Evolutionary conservation across 2,113 vertebrate species (phyloP).

Genomic region (Ptilonorhynchus violaceus): DNA sequence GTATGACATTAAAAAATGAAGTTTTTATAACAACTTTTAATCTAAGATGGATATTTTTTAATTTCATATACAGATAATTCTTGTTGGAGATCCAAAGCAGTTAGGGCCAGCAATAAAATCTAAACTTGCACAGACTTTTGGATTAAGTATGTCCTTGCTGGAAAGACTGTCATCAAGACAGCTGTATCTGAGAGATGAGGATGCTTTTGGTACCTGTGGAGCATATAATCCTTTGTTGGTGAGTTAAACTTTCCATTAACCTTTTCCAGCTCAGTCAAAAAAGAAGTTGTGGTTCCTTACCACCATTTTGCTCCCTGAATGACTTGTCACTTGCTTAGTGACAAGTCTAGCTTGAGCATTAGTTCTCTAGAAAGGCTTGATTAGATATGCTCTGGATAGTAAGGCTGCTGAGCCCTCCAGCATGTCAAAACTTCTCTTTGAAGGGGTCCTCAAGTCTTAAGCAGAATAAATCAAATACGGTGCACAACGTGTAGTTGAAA

Average conservation of each 20-base stretch:
- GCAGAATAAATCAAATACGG: neutral
- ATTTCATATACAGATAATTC: conserved; percentile 76
- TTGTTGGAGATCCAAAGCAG: conserved; percentile 93
- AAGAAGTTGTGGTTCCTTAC: neutral
- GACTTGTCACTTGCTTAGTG: no score
- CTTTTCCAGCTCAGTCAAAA: neutral
- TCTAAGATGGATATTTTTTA: neutral
- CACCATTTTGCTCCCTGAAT: neutral
- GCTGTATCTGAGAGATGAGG: conserved; percentile 79
- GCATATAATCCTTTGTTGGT: conserved; percentile 92
- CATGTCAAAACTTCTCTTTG: neutral
- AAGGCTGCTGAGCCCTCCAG: neutral
- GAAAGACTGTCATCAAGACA: conserved; percentile 86
- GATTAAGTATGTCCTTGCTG: conserved; percentile 85
- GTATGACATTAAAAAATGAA: neutral
- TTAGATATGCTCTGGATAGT: neutral
- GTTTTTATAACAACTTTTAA: neutral
- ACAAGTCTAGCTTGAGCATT: neutral
- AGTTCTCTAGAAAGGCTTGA: neutral
- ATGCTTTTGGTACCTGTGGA: conserved; percentile 69
- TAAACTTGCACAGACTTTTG: conserved; percentile 79
- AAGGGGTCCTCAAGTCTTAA: neutral
- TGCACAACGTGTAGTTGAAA: neutral
- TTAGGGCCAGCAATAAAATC: conserved; percentile 92
- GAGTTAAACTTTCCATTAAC: conserved; percentile 26